A percentile compares a stretch with the other conserved stretches of the same genome.
Conservation (phyloP, 2,797 vertebrate genomes). For the Falco novaeseelandiae region DNA sequence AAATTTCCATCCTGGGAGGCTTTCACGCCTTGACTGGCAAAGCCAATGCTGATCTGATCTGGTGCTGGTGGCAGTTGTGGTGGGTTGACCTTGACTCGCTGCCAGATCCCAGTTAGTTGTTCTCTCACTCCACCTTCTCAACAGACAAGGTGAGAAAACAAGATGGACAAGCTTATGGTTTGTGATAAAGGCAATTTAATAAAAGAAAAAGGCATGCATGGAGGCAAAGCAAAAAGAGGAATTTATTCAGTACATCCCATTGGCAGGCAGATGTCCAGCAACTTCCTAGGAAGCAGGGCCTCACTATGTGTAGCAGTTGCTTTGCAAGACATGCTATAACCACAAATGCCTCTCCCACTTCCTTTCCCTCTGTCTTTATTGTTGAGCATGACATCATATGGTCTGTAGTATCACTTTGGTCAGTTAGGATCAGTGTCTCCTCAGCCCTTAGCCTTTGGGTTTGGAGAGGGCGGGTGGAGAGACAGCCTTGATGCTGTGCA, state of each 20-base stretch:
- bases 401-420: not conserved
- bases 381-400: not conserved
- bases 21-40: not conserved
- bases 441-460: not conserved
- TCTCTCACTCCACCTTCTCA: not conserved
- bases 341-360: not conserved
- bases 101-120: not conserved
- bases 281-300: not conserved
- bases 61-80: not conserved
- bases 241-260: not conserved
- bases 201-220: accelerated
- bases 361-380: not conserved
- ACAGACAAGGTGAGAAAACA: not conserved
- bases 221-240: not conserved
- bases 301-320: not conserved
- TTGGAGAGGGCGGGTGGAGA: not conserved
- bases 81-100: not conserved
- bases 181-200: not conserved
- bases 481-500: not conserved
- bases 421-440: not conserved
- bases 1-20: not conserved
- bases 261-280: not conserved
- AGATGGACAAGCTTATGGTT: not conserved
- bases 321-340: not conserved
- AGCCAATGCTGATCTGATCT: not conserved